Percentiles rank a stretch among this genome's conserved stretches.
Conservation (phyloP, 2,113 vertebrate species). For the Clarias gariepinus region DNA sequence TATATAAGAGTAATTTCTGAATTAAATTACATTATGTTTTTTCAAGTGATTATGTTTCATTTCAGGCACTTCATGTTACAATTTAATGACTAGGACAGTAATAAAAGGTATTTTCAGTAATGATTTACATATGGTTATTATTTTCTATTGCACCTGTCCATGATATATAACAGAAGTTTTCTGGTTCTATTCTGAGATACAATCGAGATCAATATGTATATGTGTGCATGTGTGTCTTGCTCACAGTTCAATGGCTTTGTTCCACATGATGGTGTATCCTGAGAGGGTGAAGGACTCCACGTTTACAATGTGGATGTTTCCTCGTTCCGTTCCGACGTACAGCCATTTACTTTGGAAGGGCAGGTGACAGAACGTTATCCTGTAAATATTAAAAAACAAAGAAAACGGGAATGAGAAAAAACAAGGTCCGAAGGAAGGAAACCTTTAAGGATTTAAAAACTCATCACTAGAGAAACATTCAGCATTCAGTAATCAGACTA, state of each 20-base stretch:
- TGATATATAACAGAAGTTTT: not conserved
- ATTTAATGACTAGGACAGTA: not conserved
- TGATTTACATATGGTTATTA: not conserved
- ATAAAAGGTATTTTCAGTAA: too few species aligned
- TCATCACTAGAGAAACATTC: not conserved
- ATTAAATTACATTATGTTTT: too few species aligned
- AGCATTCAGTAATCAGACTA: not conserved
- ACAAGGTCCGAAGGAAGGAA: not conserved
- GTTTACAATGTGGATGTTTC: conserved; percentile 98
- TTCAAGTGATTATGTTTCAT: too few species aligned
- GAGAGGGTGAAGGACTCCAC: conserved; percentile 99
- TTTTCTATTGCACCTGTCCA: not conserved
- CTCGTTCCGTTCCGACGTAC: conserved; percentile 96
- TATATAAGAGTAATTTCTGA: too few species aligned
- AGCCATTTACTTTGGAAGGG: conserved; percentile 99
- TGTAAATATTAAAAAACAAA: conserved; percentile 56
- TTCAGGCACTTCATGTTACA: too few species aligned
- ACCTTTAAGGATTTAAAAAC: not conserved
- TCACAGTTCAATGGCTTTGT: conserved; percentile 99
- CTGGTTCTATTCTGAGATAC: not conserved
- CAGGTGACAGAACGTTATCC: conserved; percentile 98
- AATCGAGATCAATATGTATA: not conserved
- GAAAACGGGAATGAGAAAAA: not conserved
- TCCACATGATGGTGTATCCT: conserved; percentile 99
- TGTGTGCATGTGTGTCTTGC: conserved; percentile 63